Base-by-base conservation (phyloP, 2,888 invertebrate species). In the Agrotis clavis region DNA sequence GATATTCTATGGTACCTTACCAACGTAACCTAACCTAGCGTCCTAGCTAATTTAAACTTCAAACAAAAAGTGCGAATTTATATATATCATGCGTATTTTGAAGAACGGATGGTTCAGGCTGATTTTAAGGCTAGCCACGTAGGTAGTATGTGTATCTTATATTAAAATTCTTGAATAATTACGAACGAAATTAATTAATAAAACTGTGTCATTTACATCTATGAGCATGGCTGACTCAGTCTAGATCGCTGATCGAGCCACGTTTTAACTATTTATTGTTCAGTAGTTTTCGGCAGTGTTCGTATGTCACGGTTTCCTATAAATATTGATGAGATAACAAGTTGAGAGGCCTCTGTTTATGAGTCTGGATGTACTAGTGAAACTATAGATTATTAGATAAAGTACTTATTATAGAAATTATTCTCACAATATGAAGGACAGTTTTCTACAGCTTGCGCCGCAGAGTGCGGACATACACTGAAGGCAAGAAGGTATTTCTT, bases 1-100 rank as follows among this genome's bases (percentile, higher is more conserved):
- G 25, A 53, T 70, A 50, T 53, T 61, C 67, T 81, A 71, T 63
- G 56, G 70, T 63, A 57, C 59, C 69, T 69, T 73, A 71, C 60
- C 72, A 71, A 82, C 67, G 70, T 79, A 82, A 41, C 70, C 70
- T 82, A 82, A 70, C 64, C 79, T 85, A 85, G 77, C 79, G 67
- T 74, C 25, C 74, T 84, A 83, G 73, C 64, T 19, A 59, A 60
- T 48, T 63, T 51, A 16, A 65, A 64, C 30, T 61, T 47, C 25
- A 21, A 69, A 65, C 14, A 47, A 77, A 64, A 30, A 21, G 7
- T 61, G 53, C 18, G 13, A 57, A 67, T 18, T 72, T 71, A 19
- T 60, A 35, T 56, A 77, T 56, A 77, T 53, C 50, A 61, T 56
- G 45, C 53, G 60, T 41, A 11, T 45, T 63, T 19, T 48, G 57